Evolutionary conservation across 2,797 vertebrate genomes (phyloP).

Genomic region (Taeniopygia guttata): DNA sequence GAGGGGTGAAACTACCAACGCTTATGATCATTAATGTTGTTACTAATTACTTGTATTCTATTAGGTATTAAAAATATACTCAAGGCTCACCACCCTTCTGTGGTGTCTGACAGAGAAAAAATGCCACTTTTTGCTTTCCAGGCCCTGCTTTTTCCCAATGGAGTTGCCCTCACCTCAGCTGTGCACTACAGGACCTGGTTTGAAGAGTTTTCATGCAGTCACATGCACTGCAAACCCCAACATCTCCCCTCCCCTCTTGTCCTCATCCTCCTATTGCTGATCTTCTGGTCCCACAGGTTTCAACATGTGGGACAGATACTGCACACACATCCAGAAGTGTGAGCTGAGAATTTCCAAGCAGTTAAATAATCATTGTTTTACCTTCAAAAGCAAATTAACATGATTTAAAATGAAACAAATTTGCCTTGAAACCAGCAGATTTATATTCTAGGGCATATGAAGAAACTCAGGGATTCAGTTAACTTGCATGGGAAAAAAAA

Average conservation of each 20-base stretch:
- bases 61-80: neutral
- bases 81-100: neutral
- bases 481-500: neutral
- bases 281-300: neutral
- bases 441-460: neutral
- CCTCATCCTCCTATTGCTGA: neutral
- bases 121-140: neutral
- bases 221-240: neutral
- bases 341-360: neutral
- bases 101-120: neutral
- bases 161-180: neutral
- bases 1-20: neutral
- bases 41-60: neutral
- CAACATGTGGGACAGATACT: fast-evolving
- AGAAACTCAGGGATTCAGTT: conserved; percentile 1
- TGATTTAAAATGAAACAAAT: neutral
- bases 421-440: neutral
- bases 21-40: neutral
- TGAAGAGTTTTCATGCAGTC: neutral
- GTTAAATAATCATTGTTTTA: neutral
- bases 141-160: neutral
- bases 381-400: neutral
- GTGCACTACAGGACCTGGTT: neutral
- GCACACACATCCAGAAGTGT: neutral
- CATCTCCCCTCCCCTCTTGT: neutral